Evolutionary conservation across 2,113 vertebrate genomes (phyloP).

Genomic region (Osmerus eperlanus): DNA sequence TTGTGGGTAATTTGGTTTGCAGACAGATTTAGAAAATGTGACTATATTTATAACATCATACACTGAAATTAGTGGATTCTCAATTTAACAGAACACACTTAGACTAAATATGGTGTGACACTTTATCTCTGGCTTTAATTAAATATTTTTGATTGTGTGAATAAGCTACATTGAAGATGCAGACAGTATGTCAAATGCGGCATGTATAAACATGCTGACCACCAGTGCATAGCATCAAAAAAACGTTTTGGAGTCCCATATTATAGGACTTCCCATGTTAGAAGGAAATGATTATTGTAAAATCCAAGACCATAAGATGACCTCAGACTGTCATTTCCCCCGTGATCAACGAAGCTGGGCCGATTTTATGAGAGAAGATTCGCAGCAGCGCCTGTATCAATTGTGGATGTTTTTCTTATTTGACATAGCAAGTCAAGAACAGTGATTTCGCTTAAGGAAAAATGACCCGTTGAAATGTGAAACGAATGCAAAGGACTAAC

Average conservation of each 20-base stretch:
- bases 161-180: too few species aligned
- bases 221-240: background rate
- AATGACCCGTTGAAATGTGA: background rate
- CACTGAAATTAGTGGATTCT: too few species aligned
- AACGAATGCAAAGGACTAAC: background rate
- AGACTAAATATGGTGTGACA: too few species aligned
- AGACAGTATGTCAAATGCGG: too few species aligned
- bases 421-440: background rate
- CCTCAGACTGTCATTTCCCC: constrained; percentile 31
- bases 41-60: too few species aligned
- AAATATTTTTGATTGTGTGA: too few species aligned
- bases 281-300: constrained; percentile 14
- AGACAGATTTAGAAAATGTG: too few species aligned
- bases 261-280: background rate
- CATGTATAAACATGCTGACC: too few species aligned
- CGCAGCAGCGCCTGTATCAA: constrained; percentile 12
- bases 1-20: too few species aligned
- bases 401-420: constrained; percentile 16
- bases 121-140: too few species aligned
- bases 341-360: constrained; percentile 14
- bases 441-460: constrained; percentile 11
- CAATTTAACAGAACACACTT: too few species aligned
- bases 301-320: constrained; percentile 14
- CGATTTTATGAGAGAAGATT: constrained; percentile 2
- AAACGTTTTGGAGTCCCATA: background rate